Evolutionary conservation across 2,113 vertebrate species (phyloP).

Genomic region (Manacus vitellinus): DNA sequence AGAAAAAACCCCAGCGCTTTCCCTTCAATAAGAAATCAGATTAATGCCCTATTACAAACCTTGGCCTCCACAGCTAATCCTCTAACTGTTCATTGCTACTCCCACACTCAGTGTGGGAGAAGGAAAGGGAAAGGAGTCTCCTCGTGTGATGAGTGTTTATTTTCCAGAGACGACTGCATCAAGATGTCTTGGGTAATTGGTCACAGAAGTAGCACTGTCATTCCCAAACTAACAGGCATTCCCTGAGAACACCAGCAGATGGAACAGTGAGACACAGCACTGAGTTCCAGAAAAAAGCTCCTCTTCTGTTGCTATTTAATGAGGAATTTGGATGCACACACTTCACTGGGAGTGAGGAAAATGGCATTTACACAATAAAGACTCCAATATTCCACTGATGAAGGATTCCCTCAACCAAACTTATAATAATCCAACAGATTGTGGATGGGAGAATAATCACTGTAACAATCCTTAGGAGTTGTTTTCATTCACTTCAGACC

Average conservation of each 20-base stretch:
- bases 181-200: neutral
- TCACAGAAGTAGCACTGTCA: neutral
- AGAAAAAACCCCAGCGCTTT: neutral
- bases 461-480: neutral
- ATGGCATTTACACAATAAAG: neutral
- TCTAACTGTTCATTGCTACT: neutral
- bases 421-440: neutral
- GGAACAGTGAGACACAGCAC: neutral
- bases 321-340: neutral
- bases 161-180: neutral
- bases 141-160: accelerated
- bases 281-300: neutral
- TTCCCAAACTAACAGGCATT: neutral
- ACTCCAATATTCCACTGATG: neutral
- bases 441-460: neutral
- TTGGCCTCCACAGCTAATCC: neutral
- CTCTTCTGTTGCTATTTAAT: neutral
- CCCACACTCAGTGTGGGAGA: neutral
- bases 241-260: neutral
- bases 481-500: neutral
- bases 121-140: neutral
- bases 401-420: neutral
- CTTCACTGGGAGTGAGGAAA: neutral
- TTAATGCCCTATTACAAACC: neutral
- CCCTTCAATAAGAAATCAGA: neutral